Evolutionary conservation across 1,140 invertebrate species (phyloP).

Genomic region (Dendrolimus kikuchii): DNA sequence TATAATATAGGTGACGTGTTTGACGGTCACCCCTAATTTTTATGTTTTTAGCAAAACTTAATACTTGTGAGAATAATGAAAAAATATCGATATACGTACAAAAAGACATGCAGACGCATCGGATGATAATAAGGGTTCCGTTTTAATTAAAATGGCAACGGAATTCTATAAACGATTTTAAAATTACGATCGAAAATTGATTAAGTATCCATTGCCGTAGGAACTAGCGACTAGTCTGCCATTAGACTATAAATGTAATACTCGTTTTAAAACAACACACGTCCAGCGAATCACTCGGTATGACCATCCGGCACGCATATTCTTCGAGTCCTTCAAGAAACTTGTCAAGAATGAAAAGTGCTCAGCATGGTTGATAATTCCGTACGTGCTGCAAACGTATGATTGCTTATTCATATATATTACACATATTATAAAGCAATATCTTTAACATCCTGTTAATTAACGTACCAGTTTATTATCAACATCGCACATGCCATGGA

Average conservation of each 20-base stretch:
- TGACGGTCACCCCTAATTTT: too few relatives aligned
- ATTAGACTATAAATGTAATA: constrained; percentile 24
- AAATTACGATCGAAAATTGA: neutral
- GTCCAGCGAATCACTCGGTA: constrained; percentile 26
- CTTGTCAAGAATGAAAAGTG: constrained; percentile 7
- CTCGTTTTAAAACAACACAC: constrained; percentile 41
- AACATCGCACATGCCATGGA: constrained; percentile 28
- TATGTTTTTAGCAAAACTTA: too few relatives aligned
- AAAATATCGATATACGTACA: too few relatives aligned
- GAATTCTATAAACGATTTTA: too few relatives aligned
- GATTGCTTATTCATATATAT: constrained; percentile 1
- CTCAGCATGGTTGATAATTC: constrained; percentile 4
- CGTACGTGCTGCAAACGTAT: neutral
- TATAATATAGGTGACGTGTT: too few relatives aligned
- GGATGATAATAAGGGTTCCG: too few relatives aligned
- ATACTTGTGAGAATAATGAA: too few relatives aligned
- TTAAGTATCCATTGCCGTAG: neutral
- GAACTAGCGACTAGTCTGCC: too few relatives aligned
- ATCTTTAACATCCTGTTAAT: constrained; percentile 22
- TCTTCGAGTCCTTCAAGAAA: constrained; percentile 11
- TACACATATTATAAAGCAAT: constrained; percentile 19
- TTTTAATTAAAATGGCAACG: too few relatives aligned
- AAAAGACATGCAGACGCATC: too few relatives aligned
- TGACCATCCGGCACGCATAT: constrained; percentile 31
- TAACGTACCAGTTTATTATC: constrained; percentile 18